Percentiles rank a stretch among this genome's conserved stretches.
Evolutionary conservation across 2,888 invertebrate species (phyloP).

Genomic region (Linyphia triangularis): DNA sequence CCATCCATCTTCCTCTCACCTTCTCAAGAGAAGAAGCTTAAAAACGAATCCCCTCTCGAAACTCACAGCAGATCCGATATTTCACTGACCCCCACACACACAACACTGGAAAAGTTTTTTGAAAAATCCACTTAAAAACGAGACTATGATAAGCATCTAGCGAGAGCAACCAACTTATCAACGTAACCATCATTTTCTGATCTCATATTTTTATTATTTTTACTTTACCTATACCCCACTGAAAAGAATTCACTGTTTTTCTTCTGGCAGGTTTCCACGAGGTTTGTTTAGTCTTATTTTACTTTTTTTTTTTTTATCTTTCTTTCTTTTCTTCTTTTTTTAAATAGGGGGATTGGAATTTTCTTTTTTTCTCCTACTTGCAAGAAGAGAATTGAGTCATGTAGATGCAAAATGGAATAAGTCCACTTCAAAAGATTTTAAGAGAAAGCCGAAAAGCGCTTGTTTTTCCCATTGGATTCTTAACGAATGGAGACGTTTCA

Average conservation of each 20-base stretch:
- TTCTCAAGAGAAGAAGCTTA: conserved; percentile 14
- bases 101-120: conserved; percentile 2
- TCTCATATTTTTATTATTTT: conserved; percentile 61
- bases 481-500: no score
- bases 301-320: conserved; percentile 33
- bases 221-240: neutral
- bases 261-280: conserved; percentile 71
- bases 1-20: conserved; percentile 40
- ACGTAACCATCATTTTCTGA: conserved; percentile 73
- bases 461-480: no score
- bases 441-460: no score
- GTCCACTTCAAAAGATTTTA: no score
- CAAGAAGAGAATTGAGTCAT: no score
- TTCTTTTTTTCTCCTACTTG: conserved; percentile 41
- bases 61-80: conserved; percentile 41
- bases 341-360: conserved; percentile 72
- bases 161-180: conserved; percentile 65
- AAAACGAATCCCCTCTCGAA: conserved; percentile 21
- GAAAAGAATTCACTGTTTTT: conserved; percentile 12
- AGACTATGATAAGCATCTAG: conserved; percentile 69
- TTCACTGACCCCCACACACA: conserved; percentile 54
- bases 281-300: conserved; percentile 74
- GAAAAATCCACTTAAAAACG: conserved; percentile 40
- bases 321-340: conserved; percentile 40
- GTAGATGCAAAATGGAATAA: no score